Percentiles rank a stretch among this genome's conserved stretches.
These are phyloP conservation scores for Melanogrammus aeglefinus DNA, from an alignment of 2,797 vertebrate species.

Conservation along the genomic window DNA sequence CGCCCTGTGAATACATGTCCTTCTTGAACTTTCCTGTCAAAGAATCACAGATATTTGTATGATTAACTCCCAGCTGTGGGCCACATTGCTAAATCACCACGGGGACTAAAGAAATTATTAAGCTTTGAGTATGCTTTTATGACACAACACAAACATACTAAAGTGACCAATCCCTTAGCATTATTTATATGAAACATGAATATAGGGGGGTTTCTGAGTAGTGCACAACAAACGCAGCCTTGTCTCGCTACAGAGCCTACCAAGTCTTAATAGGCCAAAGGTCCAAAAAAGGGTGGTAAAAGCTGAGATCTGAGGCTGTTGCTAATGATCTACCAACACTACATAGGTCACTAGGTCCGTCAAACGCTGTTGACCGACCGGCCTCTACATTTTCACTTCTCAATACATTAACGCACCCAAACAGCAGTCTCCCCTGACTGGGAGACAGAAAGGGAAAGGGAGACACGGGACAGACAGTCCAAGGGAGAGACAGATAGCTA, in stretches of 20 bases:
- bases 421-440: conserved; percentile 11
- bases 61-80: neutral
- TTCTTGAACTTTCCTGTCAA: neutral
- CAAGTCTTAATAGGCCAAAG: conserved; percentile 63
- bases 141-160: neutral
- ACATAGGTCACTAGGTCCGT: conserved; percentile 60
- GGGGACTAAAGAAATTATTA: neutral
- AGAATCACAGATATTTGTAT: neutral
- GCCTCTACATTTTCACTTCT: conserved; percentile 21
- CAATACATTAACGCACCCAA: conserved; percentile 34
- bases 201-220: neutral
- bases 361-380: conserved; percentile 55
- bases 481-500: too few relatives aligned
- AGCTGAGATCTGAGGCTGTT: conserved; percentile 41
- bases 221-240: conserved; percentile 15
- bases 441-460: neutral
- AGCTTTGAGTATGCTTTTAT: neutral
- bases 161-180: neutral
- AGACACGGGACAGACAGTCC: too few relatives aligned
- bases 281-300: conserved; percentile 65
- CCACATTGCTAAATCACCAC: neutral
- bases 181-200: neutral
- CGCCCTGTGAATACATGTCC: neutral
- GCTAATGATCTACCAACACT: conserved; percentile 69
- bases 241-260: conserved; percentile 41